These are phyloP conservation scores for Pygoscelis antarcticus DNA, from an alignment of 2,113 vertebrate genomes.

Conservation along the genomic window DNA sequence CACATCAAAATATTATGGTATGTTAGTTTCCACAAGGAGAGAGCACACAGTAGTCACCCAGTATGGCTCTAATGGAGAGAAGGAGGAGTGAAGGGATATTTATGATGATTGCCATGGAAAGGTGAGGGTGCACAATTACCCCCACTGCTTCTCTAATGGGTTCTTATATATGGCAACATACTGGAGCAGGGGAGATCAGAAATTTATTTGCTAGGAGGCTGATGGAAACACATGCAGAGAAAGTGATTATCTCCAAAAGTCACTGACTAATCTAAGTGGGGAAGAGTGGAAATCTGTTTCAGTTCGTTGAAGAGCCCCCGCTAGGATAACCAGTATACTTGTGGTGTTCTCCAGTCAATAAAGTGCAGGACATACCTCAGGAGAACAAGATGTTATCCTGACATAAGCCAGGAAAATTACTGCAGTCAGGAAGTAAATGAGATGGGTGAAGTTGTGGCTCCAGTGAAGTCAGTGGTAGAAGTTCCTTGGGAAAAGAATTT, in stretches of 20 bases:
- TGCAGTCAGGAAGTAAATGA: background rate
- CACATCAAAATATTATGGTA: background rate
- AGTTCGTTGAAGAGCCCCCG: background rate
- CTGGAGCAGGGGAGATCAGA: background rate
- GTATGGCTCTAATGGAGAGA: background rate
- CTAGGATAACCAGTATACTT: background rate
- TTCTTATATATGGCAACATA: background rate
- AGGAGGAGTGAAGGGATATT: background rate
- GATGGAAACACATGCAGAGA: background rate
- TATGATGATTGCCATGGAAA: background rate
- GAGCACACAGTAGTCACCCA: background rate
- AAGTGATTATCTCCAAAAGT: background rate
- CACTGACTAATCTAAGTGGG: background rate
- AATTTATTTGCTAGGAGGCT: background rate
- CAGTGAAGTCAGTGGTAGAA: background rate
- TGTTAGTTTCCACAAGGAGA: background rate
- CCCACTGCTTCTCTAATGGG: background rate
- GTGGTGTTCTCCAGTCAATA: background rate
- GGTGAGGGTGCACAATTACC: background rate
- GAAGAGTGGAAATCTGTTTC: background rate
- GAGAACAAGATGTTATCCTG: background rate
- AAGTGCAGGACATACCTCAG: background rate
- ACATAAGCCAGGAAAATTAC: background rate
- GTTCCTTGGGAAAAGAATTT: background rate
- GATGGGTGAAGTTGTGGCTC: background rate